Percentiles rank a stretch among this genome's conserved stretches.
phyloP scores from a whole-genome alignment of 2,113 vertebrate species.

The Tichodroma muraria region DNA sequence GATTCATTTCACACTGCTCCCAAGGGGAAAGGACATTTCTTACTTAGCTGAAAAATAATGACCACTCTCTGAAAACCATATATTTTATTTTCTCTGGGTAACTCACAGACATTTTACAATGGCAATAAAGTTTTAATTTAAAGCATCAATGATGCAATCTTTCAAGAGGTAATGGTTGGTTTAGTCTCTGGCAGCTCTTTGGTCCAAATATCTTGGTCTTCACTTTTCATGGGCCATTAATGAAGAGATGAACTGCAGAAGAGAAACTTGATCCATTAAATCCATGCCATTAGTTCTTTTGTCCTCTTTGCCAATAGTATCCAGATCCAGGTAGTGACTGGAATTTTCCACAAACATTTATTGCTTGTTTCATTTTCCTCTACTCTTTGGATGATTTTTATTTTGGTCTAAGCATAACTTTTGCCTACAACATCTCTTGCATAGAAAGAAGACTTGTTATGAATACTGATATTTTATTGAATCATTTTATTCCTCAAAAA shows the following conservation, averaged over 20 bases:
- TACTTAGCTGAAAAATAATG: slow-evolving; percentile 5
- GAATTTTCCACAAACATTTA: slow-evolving; percentile 33
- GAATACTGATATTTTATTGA: slow-evolving; percentile 35
- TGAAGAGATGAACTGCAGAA: slow-evolving; percentile 50
- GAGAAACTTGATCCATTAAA: slow-evolving; percentile 52
- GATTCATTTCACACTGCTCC: not conserved
- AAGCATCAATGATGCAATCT: slow-evolving; percentile 41
- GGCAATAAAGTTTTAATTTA: slow-evolving; percentile 56
- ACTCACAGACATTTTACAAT: slow-evolving; percentile 15
- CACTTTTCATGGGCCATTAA: slow-evolving; percentile 58
- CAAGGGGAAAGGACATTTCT: not conserved
- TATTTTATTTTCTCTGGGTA: slow-evolving; percentile 24
- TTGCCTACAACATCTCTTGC: not conserved
- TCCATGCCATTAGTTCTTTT: slow-evolving; percentile 25
- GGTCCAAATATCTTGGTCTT: slow-evolving; percentile 50
- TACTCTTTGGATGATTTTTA: not conserved
- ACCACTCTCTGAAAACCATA: not conserved
- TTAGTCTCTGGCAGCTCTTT: slow-evolving; percentile 45
- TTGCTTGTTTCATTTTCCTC: not conserved
- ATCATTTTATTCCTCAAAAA: slow-evolving; percentile 13
- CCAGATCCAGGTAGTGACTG: not conserved
- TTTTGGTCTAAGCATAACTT: slow-evolving; percentile 20
- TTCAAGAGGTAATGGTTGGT: slow-evolving; percentile 49
- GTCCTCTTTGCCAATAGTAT: slow-evolving; percentile 13
- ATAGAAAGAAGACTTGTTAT: not conserved